A percentile compares a stretch with the other conserved stretches of the same genome.
Evolutionary conservation across 2,888 invertebrate species (phyloP).

Genomic region (Callyntrura sp.): DNA sequence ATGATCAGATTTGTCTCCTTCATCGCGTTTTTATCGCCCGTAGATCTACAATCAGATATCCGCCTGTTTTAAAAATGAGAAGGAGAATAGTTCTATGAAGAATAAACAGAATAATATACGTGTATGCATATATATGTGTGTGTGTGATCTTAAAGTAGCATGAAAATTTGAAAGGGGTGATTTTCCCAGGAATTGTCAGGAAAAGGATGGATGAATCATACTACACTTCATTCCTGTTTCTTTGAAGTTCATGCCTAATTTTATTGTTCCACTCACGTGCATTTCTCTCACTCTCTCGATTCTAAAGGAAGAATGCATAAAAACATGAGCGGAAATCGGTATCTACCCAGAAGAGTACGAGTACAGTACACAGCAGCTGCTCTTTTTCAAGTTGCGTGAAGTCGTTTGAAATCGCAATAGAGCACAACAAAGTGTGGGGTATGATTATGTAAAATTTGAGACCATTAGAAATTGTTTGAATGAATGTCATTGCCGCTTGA

Average conservation of each 20-base stretch:
- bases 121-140: background rate
- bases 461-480: background rate
- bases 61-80: conserved; percentile 36
- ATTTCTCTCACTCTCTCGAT: conserved; percentile 34
- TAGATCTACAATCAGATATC: conserved; percentile 43
- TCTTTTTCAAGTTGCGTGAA: conserved; percentile 22
- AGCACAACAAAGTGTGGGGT: background rate
- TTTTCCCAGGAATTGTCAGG: conserved; percentile 63
- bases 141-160: conserved; percentile 35
- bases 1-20: conserved; percentile 55
- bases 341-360: background rate
- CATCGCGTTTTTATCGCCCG: conserved; percentile 51
- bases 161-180: conserved; percentile 69
- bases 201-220: conserved; percentile 68
- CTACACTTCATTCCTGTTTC: conserved; percentile 50
- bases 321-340: conserved; percentile 1
- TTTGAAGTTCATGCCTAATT: conserved; percentile 74
- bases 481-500: background rate
- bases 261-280: conserved; percentile 84
- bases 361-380: conserved; percentile 17
- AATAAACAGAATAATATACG: background rate
- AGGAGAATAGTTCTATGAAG: background rate
- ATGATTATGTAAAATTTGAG: background rate
- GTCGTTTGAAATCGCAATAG: background rate
- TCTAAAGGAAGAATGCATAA: background rate